These are phyloP conservation scores for Prosapia bicincta DNA, from an alignment of 2,888 invertebrate species.

Conservation along the genomic window DNA sequence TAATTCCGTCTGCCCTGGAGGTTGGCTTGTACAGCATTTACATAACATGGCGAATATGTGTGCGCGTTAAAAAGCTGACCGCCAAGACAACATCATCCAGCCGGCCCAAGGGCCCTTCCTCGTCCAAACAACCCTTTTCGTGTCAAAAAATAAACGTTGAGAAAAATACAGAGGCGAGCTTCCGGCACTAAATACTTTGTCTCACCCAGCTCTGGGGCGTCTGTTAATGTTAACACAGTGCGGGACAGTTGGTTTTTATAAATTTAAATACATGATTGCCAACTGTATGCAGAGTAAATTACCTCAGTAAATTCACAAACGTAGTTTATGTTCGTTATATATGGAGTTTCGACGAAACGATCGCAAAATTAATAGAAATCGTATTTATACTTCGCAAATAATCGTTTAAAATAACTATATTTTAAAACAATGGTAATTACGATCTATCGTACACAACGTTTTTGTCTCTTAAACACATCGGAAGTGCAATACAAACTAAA, in stretches of 20 bases:
- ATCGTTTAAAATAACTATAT: no score
- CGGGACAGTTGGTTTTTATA: background rate
- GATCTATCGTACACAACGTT: no score
- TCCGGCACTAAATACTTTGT: background rate
- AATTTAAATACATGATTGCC: background rate
- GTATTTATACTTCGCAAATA: no score
- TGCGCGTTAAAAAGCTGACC: background rate
- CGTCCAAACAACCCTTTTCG: background rate
- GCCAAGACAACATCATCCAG: background rate
- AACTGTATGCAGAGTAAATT: background rate
- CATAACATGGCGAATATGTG: background rate
- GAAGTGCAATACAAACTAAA: no score
- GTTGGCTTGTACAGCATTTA: background rate
- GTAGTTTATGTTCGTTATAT: no score
- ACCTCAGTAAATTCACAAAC: background rate
- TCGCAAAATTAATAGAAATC: no score
- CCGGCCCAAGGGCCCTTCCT: background rate
- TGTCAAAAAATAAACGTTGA: background rate
- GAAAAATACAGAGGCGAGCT: background rate
- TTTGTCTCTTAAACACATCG: no score
- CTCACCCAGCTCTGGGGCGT: no score
- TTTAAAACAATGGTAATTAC: no score
- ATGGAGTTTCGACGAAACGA: no score
- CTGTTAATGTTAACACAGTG: no score
- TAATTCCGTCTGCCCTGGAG: background rate